These are phyloP conservation scores for Hemichromis elongatus DNA, from an alignment of 2,113 vertebrate species.

Conservation along the genomic window DNA sequence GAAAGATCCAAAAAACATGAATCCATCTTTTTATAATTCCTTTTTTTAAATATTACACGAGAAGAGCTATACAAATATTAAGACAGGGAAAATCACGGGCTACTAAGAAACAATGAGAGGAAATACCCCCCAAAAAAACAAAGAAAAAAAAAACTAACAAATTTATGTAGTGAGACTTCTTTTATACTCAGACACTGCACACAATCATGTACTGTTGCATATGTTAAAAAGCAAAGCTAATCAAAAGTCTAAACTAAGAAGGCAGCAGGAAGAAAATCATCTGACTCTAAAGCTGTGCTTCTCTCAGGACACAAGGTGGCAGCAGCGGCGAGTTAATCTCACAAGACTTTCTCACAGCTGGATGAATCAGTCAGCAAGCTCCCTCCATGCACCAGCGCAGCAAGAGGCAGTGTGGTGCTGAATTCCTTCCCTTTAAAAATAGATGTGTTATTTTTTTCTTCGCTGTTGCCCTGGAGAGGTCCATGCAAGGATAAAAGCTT, in stretches of 20 bases:
- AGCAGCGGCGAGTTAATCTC: constrained; percentile 25
- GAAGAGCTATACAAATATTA: background rate
- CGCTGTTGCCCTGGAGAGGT: constrained; percentile 79
- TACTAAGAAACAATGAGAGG: background rate
- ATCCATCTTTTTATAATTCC: background rate
- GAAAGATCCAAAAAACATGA: background rate
- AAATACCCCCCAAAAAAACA: background rate
- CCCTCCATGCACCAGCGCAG: background rate
- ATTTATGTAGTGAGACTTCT: background rate
- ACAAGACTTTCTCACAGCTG: constrained; percentile 17
- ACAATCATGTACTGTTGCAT: background rate
- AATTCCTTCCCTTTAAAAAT: constrained; percentile 88
- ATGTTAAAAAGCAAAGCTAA: background rate
- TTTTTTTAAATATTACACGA: background rate
- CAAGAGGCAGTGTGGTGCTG: constrained; percentile 37
- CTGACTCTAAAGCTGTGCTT: background rate
- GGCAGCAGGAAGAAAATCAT: background rate
- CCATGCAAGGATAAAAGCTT: constrained; percentile 76
- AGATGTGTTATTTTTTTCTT: constrained; percentile 79
- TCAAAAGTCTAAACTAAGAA: background rate
- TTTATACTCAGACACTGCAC: background rate
- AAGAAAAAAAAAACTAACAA: background rate
- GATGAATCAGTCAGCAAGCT: constrained; percentile 3
- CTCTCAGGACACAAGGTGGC: constrained; percentile 48
- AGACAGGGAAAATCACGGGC: background rate